Percentiles rank a stretch among this genome's conserved stretches.
Evolutionary conservation across 2,888 invertebrate species (phyloP).

Genomic region (Operophtera brumata): DNA sequence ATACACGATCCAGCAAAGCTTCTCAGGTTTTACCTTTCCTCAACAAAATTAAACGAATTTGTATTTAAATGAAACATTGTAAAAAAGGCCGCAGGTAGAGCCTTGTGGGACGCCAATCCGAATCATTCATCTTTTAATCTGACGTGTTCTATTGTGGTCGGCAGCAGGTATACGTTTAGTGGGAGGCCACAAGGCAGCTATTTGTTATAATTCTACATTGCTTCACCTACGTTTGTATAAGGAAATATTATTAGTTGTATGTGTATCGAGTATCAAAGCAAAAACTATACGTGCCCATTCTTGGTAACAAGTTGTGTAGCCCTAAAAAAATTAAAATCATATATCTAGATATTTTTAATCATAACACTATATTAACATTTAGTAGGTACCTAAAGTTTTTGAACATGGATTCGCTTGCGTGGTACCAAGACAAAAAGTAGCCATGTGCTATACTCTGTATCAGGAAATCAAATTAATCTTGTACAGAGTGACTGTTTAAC

Average conservation of each 20-base stretch:
- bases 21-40: neutral
- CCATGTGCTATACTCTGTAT: too few species aligned
- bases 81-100: conserved; percentile 56
- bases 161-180: conserved; percentile 50
- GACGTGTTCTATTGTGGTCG: conserved; percentile 73
- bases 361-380: too few species aligned
- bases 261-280: conserved; percentile 9
- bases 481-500: too few species aligned
- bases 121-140: conserved; percentile 79
- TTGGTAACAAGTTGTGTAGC: neutral
- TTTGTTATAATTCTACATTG: conserved; percentile 44
- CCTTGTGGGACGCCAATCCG: conserved; percentile 61
- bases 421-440: too few species aligned
- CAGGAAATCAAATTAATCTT: too few species aligned
- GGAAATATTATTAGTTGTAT: conserved; percentile 6
- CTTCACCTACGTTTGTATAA: conserved; percentile 21
- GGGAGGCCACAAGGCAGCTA: conserved; percentile 44
- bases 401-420: too few species aligned
- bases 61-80: conserved; percentile 21
- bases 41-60: conserved; percentile 19
- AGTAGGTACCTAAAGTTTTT: too few species aligned
- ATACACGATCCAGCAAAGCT: neutral
- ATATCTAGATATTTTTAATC: too few species aligned
- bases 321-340: too few species aligned
- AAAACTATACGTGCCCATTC: neutral